Evolutionary conservation across 2,113 vertebrate genomes (phyloP).

Genomic region (Chaetura pelagica): DNA sequence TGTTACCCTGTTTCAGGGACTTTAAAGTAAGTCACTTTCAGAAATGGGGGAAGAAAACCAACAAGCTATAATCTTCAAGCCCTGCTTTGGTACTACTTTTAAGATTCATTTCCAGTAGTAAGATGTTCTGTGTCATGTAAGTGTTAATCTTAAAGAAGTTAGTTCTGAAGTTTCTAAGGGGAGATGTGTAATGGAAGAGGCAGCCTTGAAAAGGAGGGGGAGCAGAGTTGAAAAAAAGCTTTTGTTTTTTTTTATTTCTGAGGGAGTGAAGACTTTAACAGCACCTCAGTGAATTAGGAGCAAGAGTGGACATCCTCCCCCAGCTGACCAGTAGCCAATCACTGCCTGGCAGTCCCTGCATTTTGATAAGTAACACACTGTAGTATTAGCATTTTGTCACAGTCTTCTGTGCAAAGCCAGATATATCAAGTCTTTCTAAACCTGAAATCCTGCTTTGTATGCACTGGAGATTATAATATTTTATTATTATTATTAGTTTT

Average conservation of each 20-base stretch:
- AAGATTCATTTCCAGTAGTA: conserved; percentile 21
- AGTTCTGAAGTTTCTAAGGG: neutral
- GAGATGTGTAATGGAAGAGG: neutral
- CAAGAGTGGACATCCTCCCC: neutral
- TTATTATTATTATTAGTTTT: neutral
- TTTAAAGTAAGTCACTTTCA: conserved; percentile 48
- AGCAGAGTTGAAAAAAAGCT: neutral
- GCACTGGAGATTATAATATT: neutral
- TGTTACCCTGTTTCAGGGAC: neutral
- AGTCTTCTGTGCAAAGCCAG: conserved; percentile 17
- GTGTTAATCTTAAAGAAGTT: neutral
- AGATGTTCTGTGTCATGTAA: neutral
- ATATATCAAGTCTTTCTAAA: conserved; percentile 53
- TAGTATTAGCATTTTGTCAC: conserved; percentile 50
- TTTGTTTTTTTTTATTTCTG: neutral
- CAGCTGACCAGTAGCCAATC: neutral
- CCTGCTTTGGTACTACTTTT: neutral
- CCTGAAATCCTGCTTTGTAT: neutral
- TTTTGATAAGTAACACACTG: neutral
- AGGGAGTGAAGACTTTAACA: neutral
- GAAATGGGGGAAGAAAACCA: neutral
- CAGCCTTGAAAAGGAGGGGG: neutral
- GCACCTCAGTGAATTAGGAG: neutral
- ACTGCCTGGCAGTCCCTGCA: neutral
- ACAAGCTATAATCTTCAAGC: neutral